Base-by-base conservation (phyloP, 2,797 vertebrate species). In the Dallia pectoralis region DNA sequence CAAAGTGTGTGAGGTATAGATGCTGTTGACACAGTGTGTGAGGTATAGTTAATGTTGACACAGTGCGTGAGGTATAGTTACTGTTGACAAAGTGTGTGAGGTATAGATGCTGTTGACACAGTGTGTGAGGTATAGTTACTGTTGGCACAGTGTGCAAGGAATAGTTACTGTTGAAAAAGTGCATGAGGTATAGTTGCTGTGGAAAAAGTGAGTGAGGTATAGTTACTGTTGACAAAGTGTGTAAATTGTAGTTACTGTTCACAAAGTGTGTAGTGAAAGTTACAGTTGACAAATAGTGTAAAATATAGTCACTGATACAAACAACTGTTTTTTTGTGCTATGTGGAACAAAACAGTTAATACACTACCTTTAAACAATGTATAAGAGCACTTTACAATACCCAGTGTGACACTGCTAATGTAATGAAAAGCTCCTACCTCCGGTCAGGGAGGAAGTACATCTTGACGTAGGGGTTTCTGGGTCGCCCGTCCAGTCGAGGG, bases 371-470 rank as follows among this genome's bases (percentile, higher is more conserved):
- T 3, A 59, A 3, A 25, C 3, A 22, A 11, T 59, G 53, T 59
- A 59, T 25, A 25, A 59, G n/a, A 59, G 2, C 22, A 25, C 9
- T 11, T 19, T 59, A 14, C n/a, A 12, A 22, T 59, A 22, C 9
- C 25, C 22, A 44, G 33, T 6, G 22, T 67, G 9, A 44, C 16
- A 69, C 1, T 3, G 47, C 79, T 44, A 44, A 12, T 12, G 14
- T 11, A 12, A 4, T 44, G 40, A 44, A 44, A 11, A 44, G 9
- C 40, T 30, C 65, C 4, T 91, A 99, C 97, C 97, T 97, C 89
- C 97, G 92, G 81, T 99, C 97, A 71, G 97, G 97, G 85, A 99
- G 95, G 90, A 99, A 99, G 90, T 99, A 99, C 97, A 99, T 98
- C 92, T 99, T 99, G 82, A 99, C 97, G 73, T 99, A 99, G 25